Conservation (phyloP, 2,888 invertebrate species). For the Nasonovia ribisnigri region DNA sequence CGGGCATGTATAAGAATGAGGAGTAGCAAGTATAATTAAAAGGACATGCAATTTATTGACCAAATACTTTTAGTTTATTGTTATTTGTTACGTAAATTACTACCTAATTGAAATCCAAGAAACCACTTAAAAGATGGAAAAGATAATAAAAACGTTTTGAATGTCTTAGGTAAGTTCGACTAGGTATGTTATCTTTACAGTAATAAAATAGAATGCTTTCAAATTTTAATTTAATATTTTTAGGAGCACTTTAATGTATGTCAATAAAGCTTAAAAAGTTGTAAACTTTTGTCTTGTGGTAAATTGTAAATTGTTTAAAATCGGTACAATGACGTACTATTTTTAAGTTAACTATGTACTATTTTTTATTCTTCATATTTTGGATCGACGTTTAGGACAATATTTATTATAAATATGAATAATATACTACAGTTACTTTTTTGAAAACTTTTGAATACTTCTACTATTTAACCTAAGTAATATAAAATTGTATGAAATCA, state of each 20-base stretch:
- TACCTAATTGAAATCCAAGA: background rate
- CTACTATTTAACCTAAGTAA: background rate
- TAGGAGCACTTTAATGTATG: background rate
- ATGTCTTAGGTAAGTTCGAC: background rate
- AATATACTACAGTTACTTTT: background rate
- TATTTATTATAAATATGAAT: background rate
- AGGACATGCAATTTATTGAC: background rate
- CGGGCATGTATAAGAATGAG: background rate
- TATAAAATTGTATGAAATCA: background rate
- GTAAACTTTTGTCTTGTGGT: background rate
- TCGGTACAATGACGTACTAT: background rate
- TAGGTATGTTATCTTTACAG: background rate
- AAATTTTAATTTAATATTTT: background rate
- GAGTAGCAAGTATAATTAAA: slow-evolving; percentile 11
- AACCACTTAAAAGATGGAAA: slow-evolving; percentile 11
- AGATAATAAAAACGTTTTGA: background rate
- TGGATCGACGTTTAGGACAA: background rate
- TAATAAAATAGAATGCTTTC: background rate
- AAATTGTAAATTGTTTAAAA: background rate
- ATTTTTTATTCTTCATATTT: background rate
- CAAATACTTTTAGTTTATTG: slow-evolving; percentile 9
- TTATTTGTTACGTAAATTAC: background rate
- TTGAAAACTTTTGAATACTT: background rate
- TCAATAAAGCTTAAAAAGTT: background rate
- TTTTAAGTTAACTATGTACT: too few species aligned